Percentiles rank a stretch among this genome's conserved stretches.
Evolutionary conservation across 2,113 vertebrate species (phyloP).

Genomic region (Monarcha castaneiventris): DNA sequence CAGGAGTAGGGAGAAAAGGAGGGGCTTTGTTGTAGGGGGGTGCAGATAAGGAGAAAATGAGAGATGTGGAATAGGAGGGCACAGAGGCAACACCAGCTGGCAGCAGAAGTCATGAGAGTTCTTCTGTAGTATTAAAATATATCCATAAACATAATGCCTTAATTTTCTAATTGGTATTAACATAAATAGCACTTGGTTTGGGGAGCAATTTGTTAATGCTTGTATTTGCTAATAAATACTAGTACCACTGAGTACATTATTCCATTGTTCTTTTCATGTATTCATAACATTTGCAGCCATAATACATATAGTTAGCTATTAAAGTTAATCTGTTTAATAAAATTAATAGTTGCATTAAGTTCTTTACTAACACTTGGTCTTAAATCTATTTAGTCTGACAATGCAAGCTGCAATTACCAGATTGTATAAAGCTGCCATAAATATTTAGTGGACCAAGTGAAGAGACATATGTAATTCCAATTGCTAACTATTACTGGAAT

Average conservation of each 20-base stretch:
- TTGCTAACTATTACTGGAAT: constrained; percentile 65
- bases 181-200: background rate
- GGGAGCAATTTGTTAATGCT: background rate
- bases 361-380: constrained; percentile 30
- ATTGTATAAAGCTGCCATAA: constrained; percentile 51
- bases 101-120: background rate
- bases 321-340: constrained; percentile 46
- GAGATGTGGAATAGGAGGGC: background rate
- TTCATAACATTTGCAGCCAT: background rate
- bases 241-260: background rate
- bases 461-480: constrained; percentile 42
- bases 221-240: background rate
- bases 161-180: background rate
- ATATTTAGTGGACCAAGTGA: constrained; percentile 64
- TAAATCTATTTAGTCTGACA: constrained; percentile 40
- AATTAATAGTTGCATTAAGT: constrained; percentile 18
- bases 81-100: background rate
- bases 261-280: background rate
- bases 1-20: background rate
- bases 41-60: background rate
- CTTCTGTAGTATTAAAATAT: background rate
- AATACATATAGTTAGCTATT: constrained; percentile 15
- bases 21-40: background rate
- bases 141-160: background rate
- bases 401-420: constrained; percentile 39